phyloP scores from a whole-genome alignment of 1,140 invertebrate genomes.

The Cydia splendana region DNA sequence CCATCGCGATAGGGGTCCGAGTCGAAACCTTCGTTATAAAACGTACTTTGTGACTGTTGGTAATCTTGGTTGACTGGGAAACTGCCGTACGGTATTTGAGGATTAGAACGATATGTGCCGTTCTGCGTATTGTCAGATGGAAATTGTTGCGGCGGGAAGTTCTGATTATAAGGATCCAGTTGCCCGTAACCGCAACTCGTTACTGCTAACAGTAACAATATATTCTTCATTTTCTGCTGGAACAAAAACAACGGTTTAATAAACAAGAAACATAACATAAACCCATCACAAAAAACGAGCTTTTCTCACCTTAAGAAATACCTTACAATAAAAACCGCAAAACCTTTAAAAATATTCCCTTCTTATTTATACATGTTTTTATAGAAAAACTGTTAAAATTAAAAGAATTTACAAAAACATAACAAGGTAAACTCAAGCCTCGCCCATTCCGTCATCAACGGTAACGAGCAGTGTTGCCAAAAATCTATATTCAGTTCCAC shows the following conservation, averaged over 20 bases:
- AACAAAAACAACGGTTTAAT: constrained; percentile 35
- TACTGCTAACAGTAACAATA: constrained; percentile 50
- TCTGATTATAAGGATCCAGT: constrained; percentile 62
- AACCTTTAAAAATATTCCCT: neutral
- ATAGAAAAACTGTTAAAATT: constrained; percentile 9
- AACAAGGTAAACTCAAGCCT: constrained; percentile 22
- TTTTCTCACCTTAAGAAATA: neutral
- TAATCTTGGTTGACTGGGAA: constrained; percentile 67
- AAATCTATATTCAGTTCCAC: neutral
- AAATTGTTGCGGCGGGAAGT: constrained; percentile 55
- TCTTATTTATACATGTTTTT: constrained; percentile 1
- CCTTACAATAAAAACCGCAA: neutral
- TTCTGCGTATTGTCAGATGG: constrained; percentile 58
- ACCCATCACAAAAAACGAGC: neutral
- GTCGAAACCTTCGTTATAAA: constrained; percentile 56
- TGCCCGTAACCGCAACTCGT: constrained; percentile 56
- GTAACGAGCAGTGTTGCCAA: constrained; percentile 1
- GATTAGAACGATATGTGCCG: constrained; percentile 57
- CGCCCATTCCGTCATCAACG: constrained; percentile 29
- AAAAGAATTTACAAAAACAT: constrained; percentile 17
- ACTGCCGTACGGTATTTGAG: constrained; percentile 68
- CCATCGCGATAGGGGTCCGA: constrained; percentile 60
- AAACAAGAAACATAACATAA: constrained; percentile 41
- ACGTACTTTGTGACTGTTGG: constrained; percentile 63
- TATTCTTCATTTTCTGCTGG: constrained; percentile 53